Evolutionary conservation across 2,113 vertebrate species (phyloP), one percentile per base, ranked within the genome.

Genomic region (Corythoichthys intestinalis): DNA sequence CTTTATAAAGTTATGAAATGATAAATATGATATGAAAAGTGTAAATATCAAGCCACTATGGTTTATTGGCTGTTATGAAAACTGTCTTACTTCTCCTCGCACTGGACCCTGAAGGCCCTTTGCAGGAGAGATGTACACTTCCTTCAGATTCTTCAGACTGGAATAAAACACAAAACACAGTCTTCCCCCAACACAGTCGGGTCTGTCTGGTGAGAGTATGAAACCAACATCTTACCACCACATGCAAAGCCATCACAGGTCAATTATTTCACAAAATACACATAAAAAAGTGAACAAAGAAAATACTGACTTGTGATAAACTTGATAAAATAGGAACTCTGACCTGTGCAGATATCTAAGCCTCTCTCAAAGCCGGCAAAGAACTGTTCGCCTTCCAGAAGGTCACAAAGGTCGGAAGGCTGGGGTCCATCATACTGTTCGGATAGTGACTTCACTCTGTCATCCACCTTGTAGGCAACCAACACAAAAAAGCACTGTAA

Each of bases 371-470:
- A 98, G 75, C 95, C 94, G 0, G 96, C 97, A 35, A 96, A 99
- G 80, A 99, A 99, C 65, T 96, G 94, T 77, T 99, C 97, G 35
- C 97, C 97, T 69, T 99, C 96, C 48, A 98, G 92, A 82, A 99
- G 89, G 76, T 95, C 94, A 77, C 96, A 95, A 2, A 96, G 86
- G 70, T 99, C 97, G 0, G 97, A 98, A n/a, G 97, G 96, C 81
- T 96, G 95, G 0, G 97, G 97, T 13, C 97, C 96, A 0, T 90
- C 92, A 65, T 99, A 99, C 20, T 93, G 88, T 17, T 91, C 86
- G 39, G 90, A 89, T 69, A 98, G 87, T 78, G 91, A 93, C 76
- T 74, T 82, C 69, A 98, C 83, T 66, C 93, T 90, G 58, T 86
- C 72, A 1, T 98, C 96, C 74, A 97, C 93, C 92, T 93, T 67